These are phyloP conservation scores for Cephalopterus ornatus DNA, from an alignment of 2,113 vertebrate species.

Conservation along the genomic window DNA sequence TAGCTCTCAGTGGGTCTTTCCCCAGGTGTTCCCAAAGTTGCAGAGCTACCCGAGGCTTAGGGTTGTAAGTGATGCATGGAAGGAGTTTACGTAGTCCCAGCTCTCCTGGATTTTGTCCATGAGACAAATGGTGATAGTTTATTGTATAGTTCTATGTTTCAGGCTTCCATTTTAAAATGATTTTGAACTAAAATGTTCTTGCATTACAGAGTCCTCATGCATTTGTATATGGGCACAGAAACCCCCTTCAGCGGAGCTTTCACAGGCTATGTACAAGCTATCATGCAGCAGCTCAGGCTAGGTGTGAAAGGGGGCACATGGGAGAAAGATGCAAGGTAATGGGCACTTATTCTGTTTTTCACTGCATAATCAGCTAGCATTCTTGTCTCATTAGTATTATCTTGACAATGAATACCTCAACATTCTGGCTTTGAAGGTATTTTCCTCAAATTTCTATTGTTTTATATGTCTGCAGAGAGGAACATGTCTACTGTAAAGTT, in stretches of 20 bases:
- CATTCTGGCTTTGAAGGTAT: neutral
- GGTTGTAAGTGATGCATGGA: neutral
- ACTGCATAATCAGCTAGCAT: neutral
- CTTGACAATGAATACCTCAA: neutral
- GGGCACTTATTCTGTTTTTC: neutral
- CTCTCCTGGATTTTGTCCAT: neutral
- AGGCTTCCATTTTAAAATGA: neutral
- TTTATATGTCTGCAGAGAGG: neutral
- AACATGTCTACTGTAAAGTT: neutral
- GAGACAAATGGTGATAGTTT: neutral
- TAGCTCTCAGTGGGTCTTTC: neutral
- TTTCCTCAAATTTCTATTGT: neutral
- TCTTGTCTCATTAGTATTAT: neutral
- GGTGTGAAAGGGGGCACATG: neutral
- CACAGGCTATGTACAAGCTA: neutral
- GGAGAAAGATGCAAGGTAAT: neutral
- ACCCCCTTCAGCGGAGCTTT: neutral
- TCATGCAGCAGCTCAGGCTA: neutral
- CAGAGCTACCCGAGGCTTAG: neutral
- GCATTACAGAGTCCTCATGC: neutral
- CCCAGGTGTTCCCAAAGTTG: neutral
- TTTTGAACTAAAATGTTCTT: neutral
- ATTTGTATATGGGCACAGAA: neutral
- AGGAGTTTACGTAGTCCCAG: neutral
- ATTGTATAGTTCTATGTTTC: neutral